Evolutionary conservation across 2,113 vertebrate species (phyloP).

Genomic region (Centrocercus urophasianus): DNA sequence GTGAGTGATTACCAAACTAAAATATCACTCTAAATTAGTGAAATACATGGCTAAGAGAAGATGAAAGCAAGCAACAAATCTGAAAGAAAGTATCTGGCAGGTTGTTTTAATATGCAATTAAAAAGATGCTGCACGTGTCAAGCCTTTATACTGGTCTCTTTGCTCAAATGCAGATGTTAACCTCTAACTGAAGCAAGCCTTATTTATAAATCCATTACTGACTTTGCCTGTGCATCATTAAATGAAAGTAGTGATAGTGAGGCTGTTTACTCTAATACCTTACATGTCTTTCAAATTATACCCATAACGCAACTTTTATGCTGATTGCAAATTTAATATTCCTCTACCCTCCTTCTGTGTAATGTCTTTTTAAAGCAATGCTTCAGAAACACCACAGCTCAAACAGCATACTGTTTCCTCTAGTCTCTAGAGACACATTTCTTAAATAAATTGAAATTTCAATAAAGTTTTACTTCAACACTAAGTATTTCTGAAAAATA

Average conservation of each 20-base stretch:
- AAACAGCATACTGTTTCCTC: background rate
- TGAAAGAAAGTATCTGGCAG: background rate
- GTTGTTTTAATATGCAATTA: constrained; percentile 13
- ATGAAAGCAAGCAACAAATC: constrained; percentile 13
- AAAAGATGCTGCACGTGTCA: background rate
- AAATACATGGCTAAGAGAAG: background rate
- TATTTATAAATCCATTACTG: constrained; percentile 12
- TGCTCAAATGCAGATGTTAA: background rate
- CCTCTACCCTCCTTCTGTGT: background rate
- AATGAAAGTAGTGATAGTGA: background rate
- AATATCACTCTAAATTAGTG: background rate
- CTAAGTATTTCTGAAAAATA: constrained; percentile 7
- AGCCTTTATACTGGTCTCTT: background rate
- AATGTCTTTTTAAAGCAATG: constrained; percentile 16
- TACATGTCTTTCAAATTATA: background rate
- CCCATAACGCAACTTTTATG: background rate
- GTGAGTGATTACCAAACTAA: background rate
- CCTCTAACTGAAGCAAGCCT: background rate
- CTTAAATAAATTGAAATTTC: constrained; percentile 34
- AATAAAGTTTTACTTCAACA: background rate
- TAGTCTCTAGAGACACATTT: background rate
- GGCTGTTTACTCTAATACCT: constrained; percentile 24
- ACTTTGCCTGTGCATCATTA: background rate
- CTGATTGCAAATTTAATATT: background rate
- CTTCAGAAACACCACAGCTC: background rate